Base-by-base conservation (phyloP, 2,113 vertebrate species). In the Pithys albifrons region DNA sequence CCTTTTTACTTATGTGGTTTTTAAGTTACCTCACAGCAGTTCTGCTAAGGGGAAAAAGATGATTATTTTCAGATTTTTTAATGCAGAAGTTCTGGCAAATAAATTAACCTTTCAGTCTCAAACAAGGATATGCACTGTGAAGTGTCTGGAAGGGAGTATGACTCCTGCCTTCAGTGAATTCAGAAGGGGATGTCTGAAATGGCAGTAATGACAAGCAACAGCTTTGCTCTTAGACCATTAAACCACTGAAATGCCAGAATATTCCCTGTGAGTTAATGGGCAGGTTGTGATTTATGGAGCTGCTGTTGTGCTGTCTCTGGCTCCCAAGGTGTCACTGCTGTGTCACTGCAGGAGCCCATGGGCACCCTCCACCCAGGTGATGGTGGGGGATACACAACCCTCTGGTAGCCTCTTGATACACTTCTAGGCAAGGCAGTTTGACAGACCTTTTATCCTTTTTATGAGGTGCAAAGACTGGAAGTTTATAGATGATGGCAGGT, bases 101-200 rank as follows among this genome's bases (percentile, higher is more conserved):
- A 91, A 82, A 93, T 79, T 45, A 91, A 39, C 70, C 37, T 89
- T 93, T 95, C 81, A 85, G 54, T 54, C 43, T 89, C 54, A 62
- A 55, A 57, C 1, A 37, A 91, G 55, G 81, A 24, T 55, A 31
- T 41, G 57, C 31, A 10, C n/a, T 45, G 22, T 52, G 24, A 81
- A 87, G 48, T 78, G 76, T 45, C 10, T 80, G 54, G 57, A 46
- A 69, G 46, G 4, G 3, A 57, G 18, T 19, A 1, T 1, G 1
- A 75, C 5, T n/a, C 2, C 35, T 72, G 77, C 70, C 37, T 86
- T 48, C n/a, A 62, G 27, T 64, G 57, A 57, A 61, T 85, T 64
- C 77, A 79, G 70, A 75, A 20, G 1, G 25, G 54, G 58, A 24
- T 70, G 19, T 41, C 58, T 82, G 66, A 61, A 87, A 71, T 85